Evolutionary conservation across 2,797 vertebrate species (phyloP).

Genomic region (Nothura maculosa): DNA sequence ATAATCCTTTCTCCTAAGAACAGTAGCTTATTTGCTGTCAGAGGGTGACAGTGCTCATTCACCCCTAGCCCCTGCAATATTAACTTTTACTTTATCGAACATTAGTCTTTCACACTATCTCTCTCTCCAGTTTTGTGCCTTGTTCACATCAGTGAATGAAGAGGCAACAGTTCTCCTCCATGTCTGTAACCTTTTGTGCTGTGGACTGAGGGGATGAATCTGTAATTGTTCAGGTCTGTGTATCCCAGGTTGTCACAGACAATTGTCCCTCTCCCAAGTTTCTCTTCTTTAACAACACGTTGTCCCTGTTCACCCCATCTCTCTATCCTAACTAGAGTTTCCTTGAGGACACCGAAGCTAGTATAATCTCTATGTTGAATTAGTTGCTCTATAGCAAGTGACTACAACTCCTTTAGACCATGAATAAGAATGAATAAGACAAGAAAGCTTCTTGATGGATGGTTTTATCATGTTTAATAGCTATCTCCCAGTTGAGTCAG

Average conservation of each 20-base stretch:
- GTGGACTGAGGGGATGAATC: not conserved
- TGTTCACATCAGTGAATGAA: not conserved
- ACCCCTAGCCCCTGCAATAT: too few relatives aligned
- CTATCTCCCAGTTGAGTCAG: not conserved
- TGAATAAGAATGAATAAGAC: not conserved
- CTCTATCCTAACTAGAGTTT: not conserved
- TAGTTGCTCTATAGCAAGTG: not conserved
- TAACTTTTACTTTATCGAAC: too few relatives aligned
- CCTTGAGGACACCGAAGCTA: not conserved
- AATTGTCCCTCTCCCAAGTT: not conserved
- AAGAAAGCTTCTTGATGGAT: not conserved
- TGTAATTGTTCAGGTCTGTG: not conserved
- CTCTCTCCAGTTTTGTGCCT: not conserved
- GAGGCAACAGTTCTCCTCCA: not conserved
- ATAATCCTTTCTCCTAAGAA: not conserved
- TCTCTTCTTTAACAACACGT: too few relatives aligned
- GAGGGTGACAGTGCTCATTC: not conserved
- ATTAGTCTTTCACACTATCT: too few relatives aligned
- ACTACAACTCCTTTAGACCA: not conserved
- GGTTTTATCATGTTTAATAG: not conserved
- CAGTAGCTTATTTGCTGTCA: too few relatives aligned
- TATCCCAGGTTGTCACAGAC: not conserved
- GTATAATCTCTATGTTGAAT: not conserved
- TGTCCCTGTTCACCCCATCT: not conserved
- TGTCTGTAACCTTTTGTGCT: not conserved